Conservation (phyloP, 2,888 invertebrate genomes). For the Oxystoma pomonae region DNA sequence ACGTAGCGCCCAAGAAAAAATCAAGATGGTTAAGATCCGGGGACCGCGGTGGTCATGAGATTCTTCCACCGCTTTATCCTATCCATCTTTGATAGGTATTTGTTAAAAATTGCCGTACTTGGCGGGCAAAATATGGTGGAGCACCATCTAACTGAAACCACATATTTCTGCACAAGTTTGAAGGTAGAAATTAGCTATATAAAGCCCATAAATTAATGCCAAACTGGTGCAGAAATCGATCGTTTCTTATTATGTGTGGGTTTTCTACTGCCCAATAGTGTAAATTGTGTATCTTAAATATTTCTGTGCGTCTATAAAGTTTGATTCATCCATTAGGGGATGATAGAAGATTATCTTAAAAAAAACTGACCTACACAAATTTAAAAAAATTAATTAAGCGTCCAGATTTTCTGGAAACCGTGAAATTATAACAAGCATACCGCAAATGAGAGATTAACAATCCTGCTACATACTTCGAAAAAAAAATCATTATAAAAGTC, state of each 20-base stretch:
- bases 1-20: not conserved
- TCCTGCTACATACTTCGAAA: too few relatives aligned
- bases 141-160: not conserved
- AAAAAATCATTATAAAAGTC: too few relatives aligned
- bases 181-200: not conserved
- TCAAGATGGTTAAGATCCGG: not conserved
- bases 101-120: not conserved
- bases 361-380: too few relatives aligned
- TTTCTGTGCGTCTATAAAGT: not conserved
- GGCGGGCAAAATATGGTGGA: not conserved
- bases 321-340: not conserved
- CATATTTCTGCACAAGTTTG: not conserved
- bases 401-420: too few relatives aligned
- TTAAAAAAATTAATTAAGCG: too few relatives aligned
- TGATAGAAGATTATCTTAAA: too few relatives aligned
- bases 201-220: too few relatives aligned
- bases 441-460: too few relatives aligned
- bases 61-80: not conserved
- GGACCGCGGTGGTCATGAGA: not conserved
- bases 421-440: too few relatives aligned
- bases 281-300: not conserved
- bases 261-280: not conserved
- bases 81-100: not conserved
- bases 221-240: too few relatives aligned
- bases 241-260: not conserved